Evolutionary conservation across 1,140 invertebrate genomes (phyloP).

Genomic region (Linepithema humile): DNA sequence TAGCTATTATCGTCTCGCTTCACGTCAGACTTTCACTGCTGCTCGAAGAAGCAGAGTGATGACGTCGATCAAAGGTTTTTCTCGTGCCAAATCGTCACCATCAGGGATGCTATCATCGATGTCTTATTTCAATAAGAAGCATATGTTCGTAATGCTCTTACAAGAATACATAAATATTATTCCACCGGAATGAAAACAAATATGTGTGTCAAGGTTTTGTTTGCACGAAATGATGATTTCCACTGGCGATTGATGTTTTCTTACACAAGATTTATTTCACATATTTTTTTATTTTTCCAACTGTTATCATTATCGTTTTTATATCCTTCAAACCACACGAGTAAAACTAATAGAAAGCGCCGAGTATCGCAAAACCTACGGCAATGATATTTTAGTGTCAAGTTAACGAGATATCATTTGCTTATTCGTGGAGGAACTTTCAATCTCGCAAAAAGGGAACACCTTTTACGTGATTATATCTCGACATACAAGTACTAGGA

Average conservation of each 20-base stretch:
- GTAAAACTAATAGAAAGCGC: no score
- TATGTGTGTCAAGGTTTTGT: background rate
- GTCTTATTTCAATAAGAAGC: background rate
- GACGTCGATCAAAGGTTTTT: background rate
- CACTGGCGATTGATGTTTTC: background rate
- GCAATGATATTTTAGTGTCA: background rate
- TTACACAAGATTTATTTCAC: background rate
- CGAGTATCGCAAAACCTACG: no score
- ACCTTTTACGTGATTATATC: background rate
- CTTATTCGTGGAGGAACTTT: background rate
- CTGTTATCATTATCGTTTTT: background rate
- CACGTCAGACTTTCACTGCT: constrained; percentile 37
- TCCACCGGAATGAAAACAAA: background rate
- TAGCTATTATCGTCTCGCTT: constrained; percentile 1
- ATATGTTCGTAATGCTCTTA: background rate
- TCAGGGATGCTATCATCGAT: background rate
- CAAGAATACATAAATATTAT: background rate
- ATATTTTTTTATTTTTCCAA: background rate
- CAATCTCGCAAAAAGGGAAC: constrained; percentile 12
- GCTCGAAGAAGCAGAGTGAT: background rate
- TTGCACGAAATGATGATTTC: no score
- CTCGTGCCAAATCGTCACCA: background rate
- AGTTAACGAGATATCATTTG: constrained; percentile 25
- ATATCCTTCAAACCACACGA: no score
- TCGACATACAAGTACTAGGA: constrained; percentile 1